These are phyloP conservation scores for Agonopterix alstromeriana DNA, from an alignment of 2,888 invertebrate species.

Conservation along the genomic window DNA sequence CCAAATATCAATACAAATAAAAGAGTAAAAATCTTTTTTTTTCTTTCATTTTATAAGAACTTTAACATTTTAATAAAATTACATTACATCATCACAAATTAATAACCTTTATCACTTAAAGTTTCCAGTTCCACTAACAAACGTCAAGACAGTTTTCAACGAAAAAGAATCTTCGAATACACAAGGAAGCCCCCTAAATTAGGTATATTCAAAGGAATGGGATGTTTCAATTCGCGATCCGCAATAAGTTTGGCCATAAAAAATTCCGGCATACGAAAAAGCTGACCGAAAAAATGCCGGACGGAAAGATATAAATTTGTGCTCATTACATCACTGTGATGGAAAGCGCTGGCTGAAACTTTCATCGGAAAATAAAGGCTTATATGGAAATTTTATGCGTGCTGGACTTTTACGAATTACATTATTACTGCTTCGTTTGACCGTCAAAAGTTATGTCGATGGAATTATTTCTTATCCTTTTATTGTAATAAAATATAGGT, in stretches of 20 bases:
- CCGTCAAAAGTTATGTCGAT: too few species aligned
- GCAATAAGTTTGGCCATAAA: slow-evolving; percentile 26
- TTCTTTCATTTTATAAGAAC: too few species aligned
- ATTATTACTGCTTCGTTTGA: too few species aligned
- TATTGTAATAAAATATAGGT: too few species aligned
- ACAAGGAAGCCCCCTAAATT: slow-evolving; percentile 38
- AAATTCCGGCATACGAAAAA: slow-evolving; percentile 20
- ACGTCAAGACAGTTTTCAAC: not conserved
- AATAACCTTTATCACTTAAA: not conserved
- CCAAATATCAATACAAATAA: too few species aligned
- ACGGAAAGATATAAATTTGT: slow-evolving; percentile 22
- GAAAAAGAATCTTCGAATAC: slow-evolving; percentile 25
- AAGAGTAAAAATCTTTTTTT: too few species aligned
- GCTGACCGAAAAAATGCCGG: slow-evolving; percentile 18
- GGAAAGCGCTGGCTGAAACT: slow-evolving; percentile 2
- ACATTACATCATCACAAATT: too few species aligned
- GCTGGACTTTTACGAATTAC: too few species aligned
- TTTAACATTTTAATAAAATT: too few species aligned
- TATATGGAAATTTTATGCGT: not conserved
- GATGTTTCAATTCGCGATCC: slow-evolving; percentile 39
- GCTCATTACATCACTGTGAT: slow-evolving; percentile 20
- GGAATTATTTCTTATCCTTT: too few species aligned
- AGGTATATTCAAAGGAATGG: slow-evolving; percentile 47
- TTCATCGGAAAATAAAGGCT: slow-evolving; percentile 1
- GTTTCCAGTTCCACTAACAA: not conserved